A percentile compares a stretch with the other conserved stretches of the same genome.
Conservation (phyloP, 2,113 vertebrate genomes). For the Campylomormyrus numenius region DNA sequence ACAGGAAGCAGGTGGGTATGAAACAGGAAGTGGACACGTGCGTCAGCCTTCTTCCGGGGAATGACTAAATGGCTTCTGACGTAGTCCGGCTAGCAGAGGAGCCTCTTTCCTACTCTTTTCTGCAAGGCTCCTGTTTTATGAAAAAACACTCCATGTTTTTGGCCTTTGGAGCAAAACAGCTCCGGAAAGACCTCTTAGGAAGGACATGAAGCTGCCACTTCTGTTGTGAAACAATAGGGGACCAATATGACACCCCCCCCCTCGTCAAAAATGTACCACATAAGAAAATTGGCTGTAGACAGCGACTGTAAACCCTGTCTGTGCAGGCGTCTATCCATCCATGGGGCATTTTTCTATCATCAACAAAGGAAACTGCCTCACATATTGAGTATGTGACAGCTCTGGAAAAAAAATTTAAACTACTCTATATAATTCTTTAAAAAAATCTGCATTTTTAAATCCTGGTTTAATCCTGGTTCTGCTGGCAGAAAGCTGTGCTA, state of each 20-base stretch:
- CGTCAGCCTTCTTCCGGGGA: neutral
- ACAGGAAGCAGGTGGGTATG: constrained; percentile 35
- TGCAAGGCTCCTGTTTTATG: neutral
- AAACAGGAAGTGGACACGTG: constrained; percentile 42
- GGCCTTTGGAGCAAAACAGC: neutral
- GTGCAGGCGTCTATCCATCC: neutral
- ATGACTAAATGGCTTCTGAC: neutral
- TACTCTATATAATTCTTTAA: neutral
- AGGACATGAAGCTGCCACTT: neutral
- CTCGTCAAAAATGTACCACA: neutral
- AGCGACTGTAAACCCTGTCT: neutral
- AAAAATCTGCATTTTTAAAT: neutral
- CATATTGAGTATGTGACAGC: neutral
- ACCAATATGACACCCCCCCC: neutral
- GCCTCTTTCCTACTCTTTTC: neutral
- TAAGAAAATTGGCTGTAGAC: neutral
- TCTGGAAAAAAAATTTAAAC: neutral
- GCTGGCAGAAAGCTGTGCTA: neutral
- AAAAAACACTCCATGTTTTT: neutral
- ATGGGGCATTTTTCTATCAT: neutral
- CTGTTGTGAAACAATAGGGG: neutral
- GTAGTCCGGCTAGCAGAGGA: neutral
- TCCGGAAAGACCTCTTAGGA: neutral
- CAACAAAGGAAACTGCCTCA: neutral
- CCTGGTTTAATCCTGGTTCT: neutral